These are phyloP conservation scores for Anguilla megastoma DNA, from an alignment of 2,797 vertebrate genomes.

Conservation along the genomic window DNA sequence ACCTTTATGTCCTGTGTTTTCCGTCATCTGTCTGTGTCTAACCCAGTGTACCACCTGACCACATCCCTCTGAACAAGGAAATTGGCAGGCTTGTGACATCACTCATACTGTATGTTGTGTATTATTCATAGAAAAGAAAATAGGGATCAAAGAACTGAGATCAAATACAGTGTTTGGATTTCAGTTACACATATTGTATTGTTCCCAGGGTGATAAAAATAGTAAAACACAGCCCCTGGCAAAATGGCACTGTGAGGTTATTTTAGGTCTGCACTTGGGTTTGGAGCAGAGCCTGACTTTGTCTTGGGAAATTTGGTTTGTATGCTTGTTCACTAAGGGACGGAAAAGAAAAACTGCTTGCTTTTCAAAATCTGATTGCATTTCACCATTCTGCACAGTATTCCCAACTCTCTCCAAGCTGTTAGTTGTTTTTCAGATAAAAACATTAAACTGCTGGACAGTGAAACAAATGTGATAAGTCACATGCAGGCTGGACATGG, in stretches of 20 bases:
- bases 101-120: neutral
- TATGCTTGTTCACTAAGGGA: slow-evolving; percentile 44
- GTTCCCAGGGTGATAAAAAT: slow-evolving; percentile 31
- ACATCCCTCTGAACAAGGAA: neutral
- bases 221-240: slow-evolving; percentile 25
- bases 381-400: neutral
- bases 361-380: slow-evolving; percentile 33
- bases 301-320: slow-evolving; percentile 55
- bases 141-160: neutral
- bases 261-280: slow-evolving; percentile 55
- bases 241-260: slow-evolving; percentile 41
- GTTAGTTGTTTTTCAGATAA: slow-evolving; percentile 24
- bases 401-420: slow-evolving; percentile 30
- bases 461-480: neutral
- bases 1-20: neutral
- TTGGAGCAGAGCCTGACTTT: slow-evolving; percentile 50
- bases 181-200: neutral
- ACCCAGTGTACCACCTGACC: neutral
- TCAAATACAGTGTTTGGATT: slow-evolving; percentile 3
- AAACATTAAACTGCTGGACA: neutral
- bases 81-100: neutral
- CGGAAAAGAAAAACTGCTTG: slow-evolving; percentile 38
- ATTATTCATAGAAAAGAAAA: neutral
- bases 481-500: slow-evolving; percentile 1
- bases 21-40: neutral